Percentiles rank a stretch among this genome's conserved stretches.
Conservation (phyloP, 2,113 vertebrate genomes). For the Xyrauchen texanus region DNA sequence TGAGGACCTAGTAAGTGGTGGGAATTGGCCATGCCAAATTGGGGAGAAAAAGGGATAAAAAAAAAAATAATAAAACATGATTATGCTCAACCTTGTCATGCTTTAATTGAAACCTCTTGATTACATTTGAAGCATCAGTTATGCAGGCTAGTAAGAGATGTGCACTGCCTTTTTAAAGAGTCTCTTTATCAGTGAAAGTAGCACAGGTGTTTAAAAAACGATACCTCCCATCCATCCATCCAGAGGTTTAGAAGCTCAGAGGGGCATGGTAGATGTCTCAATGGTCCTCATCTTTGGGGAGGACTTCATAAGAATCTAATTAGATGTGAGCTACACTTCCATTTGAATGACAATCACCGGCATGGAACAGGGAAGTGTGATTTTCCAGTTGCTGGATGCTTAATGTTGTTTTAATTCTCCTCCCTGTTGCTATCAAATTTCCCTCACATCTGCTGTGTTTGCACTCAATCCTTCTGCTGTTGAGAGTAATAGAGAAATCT, state of each 20-base stretch:
- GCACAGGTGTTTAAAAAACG: too few relatives aligned
- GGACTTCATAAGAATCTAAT: slow-evolving; percentile 58
- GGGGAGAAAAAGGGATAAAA: too few relatives aligned
- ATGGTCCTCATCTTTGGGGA: slow-evolving; percentile 40
- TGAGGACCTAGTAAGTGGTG: too few relatives aligned
- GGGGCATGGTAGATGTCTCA: slow-evolving; percentile 39
- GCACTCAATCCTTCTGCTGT: slow-evolving; percentile 54
- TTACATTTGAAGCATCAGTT: slow-evolving; percentile 7
- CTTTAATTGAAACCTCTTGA: slow-evolving; percentile 26
- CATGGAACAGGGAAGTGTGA: slow-evolving; percentile 50
- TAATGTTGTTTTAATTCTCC: slow-evolving; percentile 61
- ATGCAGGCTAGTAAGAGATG: not conserved
- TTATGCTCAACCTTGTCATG: slow-evolving; percentile 34
- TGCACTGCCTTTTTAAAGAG: too few relatives aligned
- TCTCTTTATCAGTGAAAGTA: too few relatives aligned
- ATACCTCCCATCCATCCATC: too few relatives aligned
- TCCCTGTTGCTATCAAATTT: slow-evolving; percentile 61
- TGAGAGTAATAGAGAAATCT: slow-evolving; percentile 55
- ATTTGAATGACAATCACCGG: slow-evolving; percentile 48
- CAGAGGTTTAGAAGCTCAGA: slow-evolving; percentile 24
- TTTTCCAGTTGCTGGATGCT: slow-evolving; percentile 60
- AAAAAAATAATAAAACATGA: too few relatives aligned
- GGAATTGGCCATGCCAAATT: too few relatives aligned
- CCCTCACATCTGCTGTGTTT: slow-evolving; percentile 60
- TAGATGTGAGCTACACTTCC: slow-evolving; percentile 47